Base-by-base conservation (phyloP, 2,888 invertebrate species). In the Agonopterix alstromeriana region DNA sequence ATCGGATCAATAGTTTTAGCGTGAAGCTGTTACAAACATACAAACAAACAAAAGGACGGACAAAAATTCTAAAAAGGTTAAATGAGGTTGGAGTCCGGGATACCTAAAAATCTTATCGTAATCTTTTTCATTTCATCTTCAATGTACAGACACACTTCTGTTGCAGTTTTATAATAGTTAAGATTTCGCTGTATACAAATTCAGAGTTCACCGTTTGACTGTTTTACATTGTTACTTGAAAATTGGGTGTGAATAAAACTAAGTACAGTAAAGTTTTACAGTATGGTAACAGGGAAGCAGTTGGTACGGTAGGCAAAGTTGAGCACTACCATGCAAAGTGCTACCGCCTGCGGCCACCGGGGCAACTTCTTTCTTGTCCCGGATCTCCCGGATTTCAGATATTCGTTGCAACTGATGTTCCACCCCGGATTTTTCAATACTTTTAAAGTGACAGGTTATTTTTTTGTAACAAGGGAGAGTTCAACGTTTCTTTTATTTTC, bases 171-270 rank as follows among this genome's bases (percentile, higher is more conserved):
- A n/a, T n/a, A n/a, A n/a, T n/a, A n/a, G n/a, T n/a, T n/a, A n/a
- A n/a, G n/a, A n/a, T 27, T 27, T 27, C 27, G 27, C 7, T 5
- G 27, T 27, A 17, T 27, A 27, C 27, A 27, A 27, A 27, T 27
- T 3, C 5, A 27, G 27, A 27, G 27, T 27, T 27, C 3, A 27
- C 27, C 27, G 27, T 27, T 41, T 10, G 41, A 41, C 10, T 11
- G 41, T 41, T 41, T 41, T 9, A n/a, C 41, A 41, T 41, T 10
- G 10, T 8, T 10, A 41, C 41, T 8, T 12, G 41, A 41, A 80
- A 80, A 81, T 81, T 74, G 71, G 67, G 70, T 76, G 73, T 75
- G 71, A 75, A 79, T 78, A 81, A 82, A 82, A 77, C 72, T 67
- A 68, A 74, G 69, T 73, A 72, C 59, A 14, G 27, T 27, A 74